A percentile compares a stretch with the other conserved stretches of the same genome.
Evolutionary conservation across 1,140 invertebrate species (phyloP).

Genomic region (Atta texana): DNA sequence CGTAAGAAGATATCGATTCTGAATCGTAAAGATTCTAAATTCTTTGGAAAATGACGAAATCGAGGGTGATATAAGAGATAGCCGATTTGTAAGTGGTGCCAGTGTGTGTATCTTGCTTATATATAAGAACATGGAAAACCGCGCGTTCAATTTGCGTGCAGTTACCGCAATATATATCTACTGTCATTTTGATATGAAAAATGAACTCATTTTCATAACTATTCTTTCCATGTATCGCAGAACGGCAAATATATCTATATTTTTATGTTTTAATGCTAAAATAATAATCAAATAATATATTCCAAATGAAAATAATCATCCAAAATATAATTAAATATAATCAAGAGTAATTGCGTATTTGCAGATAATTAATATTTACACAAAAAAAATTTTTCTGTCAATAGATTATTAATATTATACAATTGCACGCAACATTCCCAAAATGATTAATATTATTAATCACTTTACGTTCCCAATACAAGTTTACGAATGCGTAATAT

Average conservation of each 20-base stretch:
- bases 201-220: not conserved
- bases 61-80: not conserved
- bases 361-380: not conserved
- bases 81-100: not conserved
- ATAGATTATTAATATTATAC: slow-evolving; percentile 1
- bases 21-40: slow-evolving; percentile 37
- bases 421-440: not conserved
- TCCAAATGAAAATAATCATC: not conserved
- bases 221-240: not conserved
- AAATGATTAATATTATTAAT: slow-evolving; percentile 41
- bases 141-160: slow-evolving; percentile 10
- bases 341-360: not conserved
- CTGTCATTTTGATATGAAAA: slow-evolving; percentile 20
- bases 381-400: not conserved
- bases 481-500: slow-evolving; percentile 50
- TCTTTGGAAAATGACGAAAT: slow-evolving; percentile 23
- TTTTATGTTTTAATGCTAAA: not conserved
- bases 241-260: not conserved
- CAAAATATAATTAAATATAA: slow-evolving; percentile 10
- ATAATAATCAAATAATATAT: not conserved
- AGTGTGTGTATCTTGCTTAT: not conserved
- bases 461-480: slow-evolving; percentile 8
- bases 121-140: not conserved
- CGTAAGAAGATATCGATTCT: slow-evolving; percentile 67
- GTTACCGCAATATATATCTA: not conserved